These are phyloP conservation scores for Pteria penguin DNA, from an alignment of 2,888 invertebrate genomes.

Conservation along the genomic window DNA sequence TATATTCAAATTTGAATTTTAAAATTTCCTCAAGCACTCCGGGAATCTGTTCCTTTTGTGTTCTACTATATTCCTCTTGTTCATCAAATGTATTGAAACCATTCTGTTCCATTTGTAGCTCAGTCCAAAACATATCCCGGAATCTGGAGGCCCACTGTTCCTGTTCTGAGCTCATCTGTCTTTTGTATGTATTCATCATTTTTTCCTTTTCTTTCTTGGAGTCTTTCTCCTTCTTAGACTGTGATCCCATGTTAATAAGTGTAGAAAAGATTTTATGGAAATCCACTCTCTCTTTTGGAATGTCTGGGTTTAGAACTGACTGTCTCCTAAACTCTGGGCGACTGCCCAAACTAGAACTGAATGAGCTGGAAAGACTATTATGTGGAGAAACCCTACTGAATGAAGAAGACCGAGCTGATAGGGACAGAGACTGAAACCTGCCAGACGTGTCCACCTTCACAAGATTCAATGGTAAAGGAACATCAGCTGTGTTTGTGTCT, in stretches of 20 bases:
- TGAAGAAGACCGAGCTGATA: slow-evolving; percentile 3
- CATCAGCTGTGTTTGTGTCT: slow-evolving; percentile 51
- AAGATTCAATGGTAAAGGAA: slow-evolving; percentile 55
- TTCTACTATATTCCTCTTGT: slow-evolving; percentile 89
- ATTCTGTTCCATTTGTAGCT: slow-evolving; percentile 88
- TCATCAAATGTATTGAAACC: slow-evolving; percentile 83
- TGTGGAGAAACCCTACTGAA: slow-evolving; percentile 13
- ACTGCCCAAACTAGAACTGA: slow-evolving; percentile 4
- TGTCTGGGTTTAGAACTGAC: slow-evolving; percentile 53
- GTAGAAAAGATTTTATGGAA: slow-evolving; percentile 85
- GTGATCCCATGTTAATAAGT: slow-evolving; percentile 85
- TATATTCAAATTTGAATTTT: slow-evolving; percentile 82
- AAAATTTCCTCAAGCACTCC: slow-evolving; percentile 88
- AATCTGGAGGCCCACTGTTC: slow-evolving; percentile 92
- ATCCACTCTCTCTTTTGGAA: slow-evolving; percentile 68
- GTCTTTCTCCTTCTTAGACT: slow-evolving; percentile 76
- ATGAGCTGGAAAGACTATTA: neutral
- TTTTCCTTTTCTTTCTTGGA: slow-evolving; percentile 59
- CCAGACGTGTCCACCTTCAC: slow-evolving; percentile 65
- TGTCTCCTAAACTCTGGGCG: slow-evolving; percentile 27
- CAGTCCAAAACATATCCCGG: slow-evolving; percentile 94
- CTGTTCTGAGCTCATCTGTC: slow-evolving; percentile 87
- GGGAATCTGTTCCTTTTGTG: slow-evolving; percentile 87
- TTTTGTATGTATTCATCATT: slow-evolving; percentile 55
- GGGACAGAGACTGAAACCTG: slow-evolving; percentile 47